Percentiles rank a stretch among this genome's conserved stretches.
Conservation (phyloP, 2,113 vertebrate genomes). For the Trichechus manatus region DNA sequence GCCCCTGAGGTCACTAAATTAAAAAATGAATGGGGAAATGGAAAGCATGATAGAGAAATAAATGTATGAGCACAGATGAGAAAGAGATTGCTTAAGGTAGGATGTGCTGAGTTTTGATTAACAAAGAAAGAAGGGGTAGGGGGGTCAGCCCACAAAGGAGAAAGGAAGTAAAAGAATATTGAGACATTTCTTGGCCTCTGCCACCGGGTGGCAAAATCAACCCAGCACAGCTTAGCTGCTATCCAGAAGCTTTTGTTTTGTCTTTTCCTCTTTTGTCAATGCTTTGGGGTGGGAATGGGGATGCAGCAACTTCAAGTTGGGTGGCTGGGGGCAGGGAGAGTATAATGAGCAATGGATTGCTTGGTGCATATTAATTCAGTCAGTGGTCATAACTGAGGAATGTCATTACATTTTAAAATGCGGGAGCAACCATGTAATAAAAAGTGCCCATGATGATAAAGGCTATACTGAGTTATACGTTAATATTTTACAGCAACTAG, state of each 20-base stretch:
- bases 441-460: conserved; percentile 44
- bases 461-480: not conserved
- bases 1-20: not conserved
- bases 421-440: not conserved
- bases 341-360: not conserved
- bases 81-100: conserved; percentile 1
- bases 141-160: not conserved
- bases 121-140: not conserved
- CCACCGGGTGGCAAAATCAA: not conserved
- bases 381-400: conserved; percentile 13
- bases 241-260: not conserved
- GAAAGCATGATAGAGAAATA: conserved; percentile 57
- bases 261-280: not conserved
- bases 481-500: conserved; percentile 50
- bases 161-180: not conserved
- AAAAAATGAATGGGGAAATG: conserved; percentile 14
- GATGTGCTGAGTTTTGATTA: conserved; percentile 36
- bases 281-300: not conserved
- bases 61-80: not conserved
- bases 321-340: not conserved
- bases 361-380: conserved; percentile 30
- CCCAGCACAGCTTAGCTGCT: not conserved
- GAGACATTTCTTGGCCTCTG: not conserved
- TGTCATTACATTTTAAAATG: conserved; percentile 19
- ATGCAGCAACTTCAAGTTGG: not conserved